Base-by-base conservation (phyloP, 2,113 vertebrate genomes). In the Aplodontia rufa region DNA sequence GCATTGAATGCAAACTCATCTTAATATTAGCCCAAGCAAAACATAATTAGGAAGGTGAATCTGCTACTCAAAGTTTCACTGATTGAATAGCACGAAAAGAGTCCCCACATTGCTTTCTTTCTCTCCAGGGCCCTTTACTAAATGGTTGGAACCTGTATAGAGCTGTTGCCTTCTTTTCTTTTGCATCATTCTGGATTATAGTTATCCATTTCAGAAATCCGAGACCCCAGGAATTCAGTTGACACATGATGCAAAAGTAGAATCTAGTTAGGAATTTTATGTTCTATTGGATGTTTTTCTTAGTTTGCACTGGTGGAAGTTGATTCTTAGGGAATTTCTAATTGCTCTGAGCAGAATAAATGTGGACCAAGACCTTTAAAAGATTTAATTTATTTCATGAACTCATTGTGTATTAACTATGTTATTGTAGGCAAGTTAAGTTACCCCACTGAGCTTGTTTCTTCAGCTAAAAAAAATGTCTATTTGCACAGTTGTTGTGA, bases 21-120 rank as follows among this genome's bases (percentile, higher is more conserved):
- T 95, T 94, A 91, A 62, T 72, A 72, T 94, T 64, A 95, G 60
- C 79, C 83, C 53, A 94, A 94, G 88, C 81, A 94, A 81, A 94
- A 75, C 58, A 47, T 95, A 91, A 91, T 90, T 93, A 88, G 88
- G 62, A 95, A 93, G 90, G 92, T 64, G 90, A 74, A 79, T 78
- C 26, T 42, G 78, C 53, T 60, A 14, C 87, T 71, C 35, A 47
- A 72, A 78, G 74, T 75, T 22, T 83, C n/a, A 1, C 16, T n/a
- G 45, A 51, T 28, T 66, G 91, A 83, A 47, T 12, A 9, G 26
- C 4, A 68, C 83, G 82, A 78, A 78, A 81, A 62, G 79, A 47
- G 53, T 35, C 58, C 17, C 32, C 8, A 32, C 1, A 0, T 64
- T 35, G 60, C 42, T 66, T 32, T 22, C 64, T 28, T 16, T 53